Conservation (phyloP, 1,140 invertebrate genomes). For the Wasmannia auropunctata region DNA sequence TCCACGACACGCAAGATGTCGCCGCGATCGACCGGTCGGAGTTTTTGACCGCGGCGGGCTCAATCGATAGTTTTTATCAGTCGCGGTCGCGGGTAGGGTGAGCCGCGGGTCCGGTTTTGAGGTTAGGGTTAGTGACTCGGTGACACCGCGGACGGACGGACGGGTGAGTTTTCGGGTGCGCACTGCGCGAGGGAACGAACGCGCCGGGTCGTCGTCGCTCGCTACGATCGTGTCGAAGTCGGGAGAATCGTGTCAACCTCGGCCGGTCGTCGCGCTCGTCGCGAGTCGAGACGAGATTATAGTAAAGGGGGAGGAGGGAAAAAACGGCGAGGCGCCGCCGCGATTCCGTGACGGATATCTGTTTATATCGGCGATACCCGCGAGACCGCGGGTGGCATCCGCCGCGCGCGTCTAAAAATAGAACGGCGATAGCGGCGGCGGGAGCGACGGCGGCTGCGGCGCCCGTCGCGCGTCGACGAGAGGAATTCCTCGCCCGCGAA, state of each 20-base stretch:
- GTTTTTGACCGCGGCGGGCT: conserved; percentile 65
- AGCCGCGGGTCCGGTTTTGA: conserved; percentile 66
- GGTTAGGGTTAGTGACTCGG: conserved; percentile 78
- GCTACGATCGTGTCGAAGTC: neutral
- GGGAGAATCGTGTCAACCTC: too few relatives aligned
- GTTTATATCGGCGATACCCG: conserved; percentile 48
- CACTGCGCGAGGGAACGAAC: conserved; percentile 4
- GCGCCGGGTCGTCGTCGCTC: neutral
- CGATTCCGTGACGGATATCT: neutral
- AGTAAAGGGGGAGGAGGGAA: too few relatives aligned
- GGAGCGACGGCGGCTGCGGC: conserved; percentile 24
- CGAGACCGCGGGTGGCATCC: conserved; percentile 43
- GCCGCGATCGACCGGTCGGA: conserved; percentile 46
- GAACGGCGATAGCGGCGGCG: conserved; percentile 26
- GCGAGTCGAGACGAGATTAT: neutral
- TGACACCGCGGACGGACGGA: conserved; percentile 61
- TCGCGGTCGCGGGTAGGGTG: conserved; percentile 48
- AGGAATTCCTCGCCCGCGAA: conserved; percentile 4
- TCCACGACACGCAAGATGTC: conserved; percentile 62
- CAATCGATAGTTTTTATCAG: conserved; percentile 78
- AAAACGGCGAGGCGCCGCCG: neutral
- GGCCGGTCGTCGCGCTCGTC: neutral
- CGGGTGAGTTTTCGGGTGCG: conserved; percentile 33
- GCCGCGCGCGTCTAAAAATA: conserved; percentile 47
- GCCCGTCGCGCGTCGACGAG: conserved; percentile 4